phyloP scores from a whole-genome alignment of 2,797 vertebrate species.

The Danio kyathit region DNA sequence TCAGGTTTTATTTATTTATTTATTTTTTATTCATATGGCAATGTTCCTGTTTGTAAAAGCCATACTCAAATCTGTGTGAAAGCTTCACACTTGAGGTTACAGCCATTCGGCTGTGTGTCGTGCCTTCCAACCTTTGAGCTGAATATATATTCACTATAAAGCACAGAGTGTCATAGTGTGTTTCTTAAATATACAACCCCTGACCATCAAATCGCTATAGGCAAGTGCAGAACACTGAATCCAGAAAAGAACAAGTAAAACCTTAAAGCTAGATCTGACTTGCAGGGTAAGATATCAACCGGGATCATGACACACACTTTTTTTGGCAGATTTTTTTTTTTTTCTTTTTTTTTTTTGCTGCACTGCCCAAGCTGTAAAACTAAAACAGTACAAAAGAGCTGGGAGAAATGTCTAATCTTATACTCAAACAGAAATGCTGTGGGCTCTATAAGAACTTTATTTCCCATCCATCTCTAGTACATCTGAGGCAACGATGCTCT shows the following conservation, averaged over 20 bases:
- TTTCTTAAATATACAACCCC: not conserved
- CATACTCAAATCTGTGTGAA: not conserved
- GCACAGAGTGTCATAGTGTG: not conserved
- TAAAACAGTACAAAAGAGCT: not conserved
- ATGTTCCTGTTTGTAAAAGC: not conserved
- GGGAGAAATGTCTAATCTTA: not conserved
- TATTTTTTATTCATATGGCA: too few relatives aligned
- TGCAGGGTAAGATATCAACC: not conserved
- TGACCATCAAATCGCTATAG: not conserved
- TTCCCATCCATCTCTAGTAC: not conserved
- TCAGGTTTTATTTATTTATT: too few relatives aligned
- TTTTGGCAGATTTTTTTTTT: too few relatives aligned
- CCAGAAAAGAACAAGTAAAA: not conserved
- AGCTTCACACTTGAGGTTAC: not conserved
- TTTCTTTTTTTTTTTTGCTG: too few relatives aligned
- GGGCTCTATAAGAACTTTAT: not conserved
- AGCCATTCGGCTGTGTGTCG: not conserved
- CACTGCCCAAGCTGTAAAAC: not conserved
- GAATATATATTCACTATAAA: not conserved
- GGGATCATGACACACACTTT: not conserved
- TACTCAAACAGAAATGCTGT: not conserved
- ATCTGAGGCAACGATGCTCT: constrained; percentile 13
- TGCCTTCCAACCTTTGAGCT: not conserved
- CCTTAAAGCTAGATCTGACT: not conserved
- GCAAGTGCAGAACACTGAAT: not conserved